Conservation (phyloP, 2,797 vertebrate genomes). For the Gymnoscopelus microlampas region DNA sequence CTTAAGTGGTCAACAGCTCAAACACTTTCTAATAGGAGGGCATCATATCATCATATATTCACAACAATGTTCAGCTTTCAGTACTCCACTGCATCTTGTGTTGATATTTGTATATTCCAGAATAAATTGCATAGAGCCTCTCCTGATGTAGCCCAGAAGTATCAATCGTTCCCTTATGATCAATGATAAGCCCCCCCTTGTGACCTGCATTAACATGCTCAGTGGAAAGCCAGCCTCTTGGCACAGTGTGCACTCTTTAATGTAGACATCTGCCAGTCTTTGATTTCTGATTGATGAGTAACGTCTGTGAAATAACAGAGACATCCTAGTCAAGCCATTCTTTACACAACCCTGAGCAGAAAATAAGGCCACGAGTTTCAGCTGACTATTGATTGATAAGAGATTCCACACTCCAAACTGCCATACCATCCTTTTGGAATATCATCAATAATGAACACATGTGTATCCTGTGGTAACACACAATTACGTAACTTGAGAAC, state of each 20-base stretch:
- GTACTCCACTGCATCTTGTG: constrained; percentile 18
- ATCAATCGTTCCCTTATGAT: constrained; percentile 56
- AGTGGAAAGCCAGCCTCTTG: constrained; percentile 64
- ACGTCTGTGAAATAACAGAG: constrained; percentile 65
- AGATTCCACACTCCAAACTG: no score
- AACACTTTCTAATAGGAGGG: no score
- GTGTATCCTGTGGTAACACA: background rate
- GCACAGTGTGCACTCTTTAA: constrained; percentile 70
- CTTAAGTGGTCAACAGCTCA: no score
- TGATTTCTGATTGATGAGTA: constrained; percentile 78
- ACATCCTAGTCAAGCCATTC: constrained; percentile 50
- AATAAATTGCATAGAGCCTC: constrained; percentile 41
- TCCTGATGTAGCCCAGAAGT: constrained; percentile 52
- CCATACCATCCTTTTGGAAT: constrained; percentile 13
- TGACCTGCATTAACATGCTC: constrained; percentile 71
- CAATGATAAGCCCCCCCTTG: constrained; percentile 53
- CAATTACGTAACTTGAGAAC: no score
- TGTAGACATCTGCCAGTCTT: constrained; percentile 68
- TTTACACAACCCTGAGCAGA: no score
- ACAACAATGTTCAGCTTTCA: constrained; percentile 32
- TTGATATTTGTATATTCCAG: constrained; percentile 52
- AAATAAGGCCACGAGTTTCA: background rate
- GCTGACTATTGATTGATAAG: no score
- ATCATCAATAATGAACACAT: constrained; percentile 1
- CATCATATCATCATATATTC: constrained; percentile 28